These are phyloP conservation scores for Euproctis similis DNA, from an alignment of 2,888 invertebrate species.

Conservation along the genomic window DNA sequence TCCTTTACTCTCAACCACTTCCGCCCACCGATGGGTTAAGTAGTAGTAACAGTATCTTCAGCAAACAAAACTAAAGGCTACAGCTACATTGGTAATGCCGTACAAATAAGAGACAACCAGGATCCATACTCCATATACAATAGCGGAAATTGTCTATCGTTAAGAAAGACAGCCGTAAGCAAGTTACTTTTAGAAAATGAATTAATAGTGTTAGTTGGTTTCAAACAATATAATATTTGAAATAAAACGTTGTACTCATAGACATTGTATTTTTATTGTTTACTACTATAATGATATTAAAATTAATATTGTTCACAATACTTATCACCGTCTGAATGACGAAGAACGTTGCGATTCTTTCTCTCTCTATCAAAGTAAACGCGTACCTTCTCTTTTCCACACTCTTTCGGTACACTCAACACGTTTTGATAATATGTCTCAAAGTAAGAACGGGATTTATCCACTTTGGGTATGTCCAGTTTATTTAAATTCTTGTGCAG, in stretches of 20 bases:
- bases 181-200: constrained; percentile 20
- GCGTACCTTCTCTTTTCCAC: constrained; percentile 45
- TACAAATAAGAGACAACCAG: constrained; percentile 29
- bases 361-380: constrained; percentile 48
- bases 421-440: constrained; percentile 50
- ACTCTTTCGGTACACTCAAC: constrained; percentile 35
- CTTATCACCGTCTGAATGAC: constrained; percentile 25
- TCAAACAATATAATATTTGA: constrained; percentile 18
- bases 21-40: too few relatives aligned
- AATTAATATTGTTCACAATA: constrained; percentile 31
- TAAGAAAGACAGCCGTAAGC: constrained; percentile 23
- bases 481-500: constrained; percentile 5
- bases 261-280: constrained; percentile 14
- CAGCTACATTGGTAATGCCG: constrained; percentile 31
- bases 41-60: constrained; percentile 26
- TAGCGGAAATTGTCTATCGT: constrained; percentile 26
- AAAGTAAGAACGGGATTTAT: constrained; percentile 35
- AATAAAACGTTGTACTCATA: constrained; percentile 13
- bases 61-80: constrained; percentile 27
- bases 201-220: constrained; percentile 23
- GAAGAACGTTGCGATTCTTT: constrained; percentile 28
- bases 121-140: constrained; percentile 20
- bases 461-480: constrained; percentile 13
- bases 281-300: constrained; percentile 3
- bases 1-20: too few relatives aligned